phyloP scores from a whole-genome alignment of 2,888 invertebrate species.

The Tolmerus cingulatus region DNA sequence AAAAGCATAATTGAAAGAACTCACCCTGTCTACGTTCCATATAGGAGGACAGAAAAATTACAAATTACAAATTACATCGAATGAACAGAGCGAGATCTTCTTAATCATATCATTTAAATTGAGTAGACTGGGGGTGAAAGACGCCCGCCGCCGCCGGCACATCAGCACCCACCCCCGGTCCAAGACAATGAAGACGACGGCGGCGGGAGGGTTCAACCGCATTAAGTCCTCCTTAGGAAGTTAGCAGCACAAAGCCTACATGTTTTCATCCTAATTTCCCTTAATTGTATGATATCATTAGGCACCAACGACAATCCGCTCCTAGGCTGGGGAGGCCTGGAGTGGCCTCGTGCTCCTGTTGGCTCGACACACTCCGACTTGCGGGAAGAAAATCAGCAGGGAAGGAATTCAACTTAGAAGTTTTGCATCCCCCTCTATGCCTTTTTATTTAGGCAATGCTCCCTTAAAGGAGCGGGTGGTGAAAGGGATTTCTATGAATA shows the following conservation, averaged over 20 bases:
- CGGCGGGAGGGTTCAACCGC: background rate
- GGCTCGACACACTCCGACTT: background rate
- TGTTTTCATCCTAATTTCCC: constrained; percentile 26
- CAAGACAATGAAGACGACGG: background rate
- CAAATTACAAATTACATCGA: constrained; percentile 11
- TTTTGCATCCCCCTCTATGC: background rate
- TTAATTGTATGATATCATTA: constrained; percentile 26
- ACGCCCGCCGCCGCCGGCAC: background rate
- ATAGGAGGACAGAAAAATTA: background rate
- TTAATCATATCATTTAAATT: constrained; percentile 16
- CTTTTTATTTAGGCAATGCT: background rate
- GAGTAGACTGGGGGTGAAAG: background rate
- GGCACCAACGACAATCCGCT: background rate
- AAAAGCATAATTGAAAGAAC: background rate
- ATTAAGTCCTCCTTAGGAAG: constrained; percentile 11
- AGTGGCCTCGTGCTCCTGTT: background rate
- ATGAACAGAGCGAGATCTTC: background rate
- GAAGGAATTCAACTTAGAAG: background rate
- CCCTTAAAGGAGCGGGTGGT: background rate
- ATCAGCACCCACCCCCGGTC: background rate
- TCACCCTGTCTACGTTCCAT: background rate
- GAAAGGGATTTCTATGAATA: background rate
- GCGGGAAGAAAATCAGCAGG: background rate
- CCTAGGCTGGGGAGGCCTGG: background rate
- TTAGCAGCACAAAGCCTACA: constrained; percentile 8